Evolutionary conservation across 2,797 vertebrate genomes (phyloP), one percentile per base, ranked within the genome.

Genomic region (Dendrocincla tyrannina): DNA sequence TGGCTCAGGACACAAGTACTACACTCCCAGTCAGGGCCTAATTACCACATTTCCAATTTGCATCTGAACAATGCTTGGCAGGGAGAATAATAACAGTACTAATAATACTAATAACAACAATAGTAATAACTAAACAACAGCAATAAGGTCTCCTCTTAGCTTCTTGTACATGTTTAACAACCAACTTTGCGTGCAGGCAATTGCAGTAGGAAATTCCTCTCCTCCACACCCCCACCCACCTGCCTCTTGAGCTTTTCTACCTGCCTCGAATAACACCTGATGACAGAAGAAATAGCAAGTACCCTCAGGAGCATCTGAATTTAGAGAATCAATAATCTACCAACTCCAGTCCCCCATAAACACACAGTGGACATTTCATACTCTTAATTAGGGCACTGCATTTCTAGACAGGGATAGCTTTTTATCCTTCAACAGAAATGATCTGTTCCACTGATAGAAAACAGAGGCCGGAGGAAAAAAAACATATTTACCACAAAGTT

Each of bases 1-100:
- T 98, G 98, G 97, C 98, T 98, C 95, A 25, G 96, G 97, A 98
- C 96, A 97, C 98, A 96, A 97, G 97, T 96, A 98, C 97, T 97
- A 97, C 97, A 97, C 97, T 85, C 95, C 96, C 97, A 98, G 97
- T 97, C 97, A 97, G 96, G 91, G 96, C 97, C 98, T 98, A 98
- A 98, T 98, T 98, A 98, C 97, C 97, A 96, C 97, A 97, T 98
- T 98, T 98, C 97, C 97, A 98, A 98, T 98, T 98, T 98, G 96
- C 97, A 95, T 97, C 93, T 96, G 96, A 97, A 98, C 95, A 97
- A 98, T 96, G 95, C 95, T 91, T 49, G 50, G 89, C 97, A 86
- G 42, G 69, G 84, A 92, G 93, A 96, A 94, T 92, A 95, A 91
- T 74, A 95, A 87, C 32, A 35, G 63, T 32, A 70, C 89, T 91